phyloP scores from a whole-genome alignment of 1,140 invertebrate genomes.

The Antheraea mylitta region DNA sequence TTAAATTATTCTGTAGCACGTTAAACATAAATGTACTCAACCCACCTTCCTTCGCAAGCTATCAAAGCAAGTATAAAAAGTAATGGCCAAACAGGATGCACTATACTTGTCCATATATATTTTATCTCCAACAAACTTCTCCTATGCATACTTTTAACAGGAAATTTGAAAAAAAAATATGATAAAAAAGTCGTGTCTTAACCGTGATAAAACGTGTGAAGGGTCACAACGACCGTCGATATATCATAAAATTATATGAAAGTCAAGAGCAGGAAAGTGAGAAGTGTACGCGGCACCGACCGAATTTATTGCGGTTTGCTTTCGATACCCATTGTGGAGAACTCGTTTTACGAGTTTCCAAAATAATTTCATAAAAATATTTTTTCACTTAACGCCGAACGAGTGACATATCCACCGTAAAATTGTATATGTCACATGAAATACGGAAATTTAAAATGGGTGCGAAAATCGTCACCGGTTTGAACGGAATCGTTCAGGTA shows the following conservation, averaged over 20 bases:
- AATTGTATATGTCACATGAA: background rate
- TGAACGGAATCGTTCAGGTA: constrained; percentile 54
- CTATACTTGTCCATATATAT: constrained; percentile 22
- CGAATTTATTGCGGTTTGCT: constrained; percentile 72
- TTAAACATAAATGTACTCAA: background rate
- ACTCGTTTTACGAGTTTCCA: constrained; percentile 60
- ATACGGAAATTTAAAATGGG: constrained; percentile 34
- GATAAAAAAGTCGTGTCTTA: constrained; percentile 21
- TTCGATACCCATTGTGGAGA: constrained; percentile 71
- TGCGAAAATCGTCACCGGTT: constrained; percentile 50
- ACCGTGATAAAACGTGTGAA: constrained; percentile 56
- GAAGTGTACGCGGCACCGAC: constrained; percentile 58
- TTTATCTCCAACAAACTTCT: constrained; percentile 40
- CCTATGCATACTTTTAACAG: constrained; percentile 56
- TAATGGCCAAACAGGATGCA: constrained; percentile 37
- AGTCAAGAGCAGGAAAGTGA: constrained; percentile 72
- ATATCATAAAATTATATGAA: constrained; percentile 78
- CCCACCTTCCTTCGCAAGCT: constrained; percentile 19
- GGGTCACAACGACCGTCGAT: constrained; percentile 66
- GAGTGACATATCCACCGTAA: constrained; percentile 21
- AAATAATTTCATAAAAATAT: constrained; percentile 65
- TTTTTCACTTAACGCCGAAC: constrained; percentile 38
- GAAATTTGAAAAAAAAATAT: constrained; percentile 51
- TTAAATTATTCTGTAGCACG: background rate
- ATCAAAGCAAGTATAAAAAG: constrained; percentile 22